phyloP scores from a whole-genome alignment of 2,113 vertebrate species.

The Sturnus vulgaris region DNA sequence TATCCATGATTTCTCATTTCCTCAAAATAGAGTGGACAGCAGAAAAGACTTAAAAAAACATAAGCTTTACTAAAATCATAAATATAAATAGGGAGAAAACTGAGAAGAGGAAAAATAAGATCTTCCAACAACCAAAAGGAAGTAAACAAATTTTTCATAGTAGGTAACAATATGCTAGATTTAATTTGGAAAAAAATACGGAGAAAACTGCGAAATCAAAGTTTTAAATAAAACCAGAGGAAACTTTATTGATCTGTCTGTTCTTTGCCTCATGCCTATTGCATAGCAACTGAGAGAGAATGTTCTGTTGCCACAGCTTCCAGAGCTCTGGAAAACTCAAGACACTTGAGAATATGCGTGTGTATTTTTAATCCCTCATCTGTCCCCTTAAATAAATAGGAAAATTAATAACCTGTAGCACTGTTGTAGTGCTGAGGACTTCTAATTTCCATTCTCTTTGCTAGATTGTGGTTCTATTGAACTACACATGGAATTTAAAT shows the following conservation, averaged over 20 bases:
- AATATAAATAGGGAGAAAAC: background rate
- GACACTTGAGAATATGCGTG: background rate
- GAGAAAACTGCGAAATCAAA: background rate
- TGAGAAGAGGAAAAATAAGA: background rate
- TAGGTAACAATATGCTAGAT: background rate
- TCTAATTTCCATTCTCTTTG: background rate
- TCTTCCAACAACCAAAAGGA: background rate
- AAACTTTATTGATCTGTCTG: background rate
- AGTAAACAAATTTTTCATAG: background rate
- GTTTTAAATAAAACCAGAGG: background rate
- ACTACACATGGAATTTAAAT: background rate
- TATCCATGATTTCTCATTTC: background rate
- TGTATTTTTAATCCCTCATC: background rate
- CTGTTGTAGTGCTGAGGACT: background rate
- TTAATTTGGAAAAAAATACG: background rate
- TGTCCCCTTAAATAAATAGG: background rate
- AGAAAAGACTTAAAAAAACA: background rate
- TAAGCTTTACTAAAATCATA: background rate
- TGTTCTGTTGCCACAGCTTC: background rate
- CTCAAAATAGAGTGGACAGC: background rate
- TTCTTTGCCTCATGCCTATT: background rate
- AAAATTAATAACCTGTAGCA: background rate
- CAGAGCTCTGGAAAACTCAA: background rate
- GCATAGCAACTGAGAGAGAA: background rate
- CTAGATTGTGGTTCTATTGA: background rate